Evolutionary conservation across 2,888 invertebrate species (phyloP).

Genomic region (Eutolmus rufibarbis): DNA sequence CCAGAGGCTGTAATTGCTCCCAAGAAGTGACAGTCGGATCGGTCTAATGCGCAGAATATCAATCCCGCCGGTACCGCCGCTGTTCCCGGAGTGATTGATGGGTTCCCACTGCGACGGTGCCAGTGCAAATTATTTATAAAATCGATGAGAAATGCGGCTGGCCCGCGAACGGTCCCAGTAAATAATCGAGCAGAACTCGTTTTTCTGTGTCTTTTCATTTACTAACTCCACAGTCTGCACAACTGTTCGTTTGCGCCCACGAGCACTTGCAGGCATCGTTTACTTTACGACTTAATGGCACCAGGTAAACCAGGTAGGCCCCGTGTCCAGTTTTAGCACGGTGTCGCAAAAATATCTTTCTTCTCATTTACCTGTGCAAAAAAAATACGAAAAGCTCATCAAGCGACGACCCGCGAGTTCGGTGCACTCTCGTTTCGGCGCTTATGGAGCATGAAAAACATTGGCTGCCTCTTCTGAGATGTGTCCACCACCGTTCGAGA

Average conservation of each 20-base stretch:
- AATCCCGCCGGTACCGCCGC: neutral
- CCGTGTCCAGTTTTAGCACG: neutral
- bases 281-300: neutral
- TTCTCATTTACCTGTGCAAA: neutral
- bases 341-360: neutral
- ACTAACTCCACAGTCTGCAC: neutral
- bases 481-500: neutral
- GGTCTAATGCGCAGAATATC: neutral
- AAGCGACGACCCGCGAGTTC: neutral
- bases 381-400: neutral
- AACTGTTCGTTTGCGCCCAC: neutral
- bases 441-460: neutral
- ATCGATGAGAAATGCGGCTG: neutral
- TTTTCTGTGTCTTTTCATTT: neutral
- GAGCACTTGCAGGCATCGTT: neutral
- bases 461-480: neutral
- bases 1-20: neutral
- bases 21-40: neutral
- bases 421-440: neutral
- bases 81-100: neutral
- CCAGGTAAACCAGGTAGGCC: neutral
- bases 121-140: neutral
- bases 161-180: neutral
- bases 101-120: neutral
- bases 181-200: neutral